A percentile compares a stretch with the other conserved stretches of the same genome.
Conservation (phyloP, 37 sponge, comb jelly and placozoan genomes). For the Beroe forskalii region DNA sequence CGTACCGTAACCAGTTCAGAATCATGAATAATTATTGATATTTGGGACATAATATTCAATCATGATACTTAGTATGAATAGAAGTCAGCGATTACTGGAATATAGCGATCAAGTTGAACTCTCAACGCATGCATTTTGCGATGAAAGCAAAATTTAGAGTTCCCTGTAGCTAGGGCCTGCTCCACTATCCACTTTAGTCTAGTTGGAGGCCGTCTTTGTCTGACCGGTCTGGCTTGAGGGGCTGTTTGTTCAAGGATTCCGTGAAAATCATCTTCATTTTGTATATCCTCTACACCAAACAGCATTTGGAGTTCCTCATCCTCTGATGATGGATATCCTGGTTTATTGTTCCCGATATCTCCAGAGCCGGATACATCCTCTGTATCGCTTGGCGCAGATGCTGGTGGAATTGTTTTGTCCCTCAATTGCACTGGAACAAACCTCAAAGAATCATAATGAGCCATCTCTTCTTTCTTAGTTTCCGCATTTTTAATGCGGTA, state of each 20-base stretch:
- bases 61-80: no score
- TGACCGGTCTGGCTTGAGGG: background rate
- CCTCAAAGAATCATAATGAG: slow-evolving; percentile 33
- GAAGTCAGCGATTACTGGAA: no score
- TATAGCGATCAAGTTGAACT: no score
- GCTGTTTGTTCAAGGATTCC: background rate
- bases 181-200: background rate
- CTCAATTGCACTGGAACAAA: background rate
- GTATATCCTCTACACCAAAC: background rate
- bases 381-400: background rate
- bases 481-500: background rate
- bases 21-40: no score
- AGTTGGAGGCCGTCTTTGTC: background rate
- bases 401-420: background rate
- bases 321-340: no score
- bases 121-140: no score
- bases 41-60: no score
- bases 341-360: no score
- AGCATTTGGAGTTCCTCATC: background rate
- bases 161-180: no score
- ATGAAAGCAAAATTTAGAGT: no score
- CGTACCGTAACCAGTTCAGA: no score
- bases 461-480: background rate
- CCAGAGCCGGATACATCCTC: background rate
- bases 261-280: background rate